These are phyloP conservation scores for Vespertilio murinus DNA, from an alignment of 2,797 vertebrate genomes.

Conservation along the genomic window DNA sequence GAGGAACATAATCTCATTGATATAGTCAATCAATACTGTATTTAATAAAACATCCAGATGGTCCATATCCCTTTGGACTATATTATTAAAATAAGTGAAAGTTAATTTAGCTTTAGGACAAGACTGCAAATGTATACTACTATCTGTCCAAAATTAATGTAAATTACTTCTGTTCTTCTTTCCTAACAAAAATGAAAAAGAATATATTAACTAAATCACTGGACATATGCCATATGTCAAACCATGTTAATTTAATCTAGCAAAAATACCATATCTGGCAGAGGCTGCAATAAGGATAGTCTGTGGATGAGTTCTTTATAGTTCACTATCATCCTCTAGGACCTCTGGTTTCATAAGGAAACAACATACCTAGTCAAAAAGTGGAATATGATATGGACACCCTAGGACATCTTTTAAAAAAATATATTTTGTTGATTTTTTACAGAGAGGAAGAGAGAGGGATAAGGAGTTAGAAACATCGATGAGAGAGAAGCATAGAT, in stretches of 20 bases:
- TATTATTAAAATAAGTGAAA: background rate
- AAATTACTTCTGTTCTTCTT: background rate
- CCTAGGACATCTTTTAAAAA: background rate
- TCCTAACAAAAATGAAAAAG: background rate
- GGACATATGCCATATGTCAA: background rate
- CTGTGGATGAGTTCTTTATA: background rate
- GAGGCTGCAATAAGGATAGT: background rate
- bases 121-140: background rate
- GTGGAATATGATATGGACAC: background rate
- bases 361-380: background rate
- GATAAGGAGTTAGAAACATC: no score
- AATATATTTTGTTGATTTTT: no score
- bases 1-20: background rate
- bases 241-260: background rate
- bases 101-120: background rate
- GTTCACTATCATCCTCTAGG: background rate
- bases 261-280: background rate
- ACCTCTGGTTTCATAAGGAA: background rate
- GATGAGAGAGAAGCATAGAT: no score
- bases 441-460: no score
- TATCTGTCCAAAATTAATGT: background rate
- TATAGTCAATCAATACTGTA: background rate
- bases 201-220: background rate
- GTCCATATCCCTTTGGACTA: background rate
- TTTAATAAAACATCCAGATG: background rate